A percentile compares a stretch with the other conserved stretches of the same genome.
Conservation (phyloP, 2,797 vertebrate species). For the Oophaga sylvatica region DNA sequence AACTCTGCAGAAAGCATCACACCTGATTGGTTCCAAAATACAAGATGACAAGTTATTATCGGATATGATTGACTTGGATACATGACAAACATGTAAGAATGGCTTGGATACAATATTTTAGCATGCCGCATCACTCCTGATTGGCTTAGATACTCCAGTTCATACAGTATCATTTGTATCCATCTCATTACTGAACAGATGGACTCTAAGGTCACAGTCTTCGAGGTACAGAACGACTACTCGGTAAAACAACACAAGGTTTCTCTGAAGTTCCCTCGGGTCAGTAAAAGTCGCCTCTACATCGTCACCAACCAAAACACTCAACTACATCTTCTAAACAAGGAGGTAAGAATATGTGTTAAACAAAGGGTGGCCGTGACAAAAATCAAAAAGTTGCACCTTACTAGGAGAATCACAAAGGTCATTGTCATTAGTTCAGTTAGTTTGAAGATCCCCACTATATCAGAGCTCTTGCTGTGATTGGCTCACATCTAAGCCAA, state of each 20-base stretch:
- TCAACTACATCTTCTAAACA: background rate
- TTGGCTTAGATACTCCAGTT: background rate
- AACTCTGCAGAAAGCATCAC: background rate
- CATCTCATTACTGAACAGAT: conserved; percentile 3
- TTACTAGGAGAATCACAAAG: background rate
- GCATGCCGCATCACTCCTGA: background rate
- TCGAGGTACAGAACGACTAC: conserved; percentile 5
- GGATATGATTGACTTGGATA: too few species aligned
- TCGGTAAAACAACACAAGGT: background rate
- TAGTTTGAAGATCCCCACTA: too few species aligned
- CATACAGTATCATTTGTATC: background rate
- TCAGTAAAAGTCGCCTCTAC: background rate
- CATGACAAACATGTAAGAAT: background rate
- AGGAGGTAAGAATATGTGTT: background rate
- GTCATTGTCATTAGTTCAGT: too few species aligned
- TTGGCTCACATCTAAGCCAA: too few species aligned
- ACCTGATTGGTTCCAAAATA: background rate
- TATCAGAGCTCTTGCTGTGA: too few species aligned
- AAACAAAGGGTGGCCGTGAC: background rate
- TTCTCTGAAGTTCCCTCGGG: background rate
- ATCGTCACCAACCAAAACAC: conserved; percentile 24
- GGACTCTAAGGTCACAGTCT: background rate
- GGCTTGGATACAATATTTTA: background rate
- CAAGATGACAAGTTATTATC: background rate
- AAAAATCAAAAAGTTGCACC: background rate